Conservation (phyloP, 2,113 vertebrate genomes). For the Sturnira hondurensis region DNA sequence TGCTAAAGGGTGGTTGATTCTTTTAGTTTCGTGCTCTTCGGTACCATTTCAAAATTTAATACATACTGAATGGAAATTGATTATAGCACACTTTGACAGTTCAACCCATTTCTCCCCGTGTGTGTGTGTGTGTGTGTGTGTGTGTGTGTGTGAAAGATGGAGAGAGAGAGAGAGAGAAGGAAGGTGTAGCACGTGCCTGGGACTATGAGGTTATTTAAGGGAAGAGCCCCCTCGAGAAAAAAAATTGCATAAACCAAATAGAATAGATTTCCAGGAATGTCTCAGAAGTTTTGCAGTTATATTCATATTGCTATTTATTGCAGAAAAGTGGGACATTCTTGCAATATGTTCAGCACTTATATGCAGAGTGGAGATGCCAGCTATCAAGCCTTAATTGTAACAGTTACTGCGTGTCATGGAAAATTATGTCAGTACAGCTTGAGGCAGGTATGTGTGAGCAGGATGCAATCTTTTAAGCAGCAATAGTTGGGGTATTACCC, state of each 20-base stretch:
- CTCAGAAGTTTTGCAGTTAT: slow-evolving; percentile 51
- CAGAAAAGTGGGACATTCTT: slow-evolving; percentile 49
- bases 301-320: slow-evolving; percentile 66
- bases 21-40: slow-evolving; percentile 14
- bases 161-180: not conserved
- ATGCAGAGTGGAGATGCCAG: not conserved
- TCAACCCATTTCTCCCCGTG: not conserved
- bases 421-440: slow-evolving; percentile 19
- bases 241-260: not conserved
- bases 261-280: slow-evolving; percentile 62
- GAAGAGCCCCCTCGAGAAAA: not conserved
- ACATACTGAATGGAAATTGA: not conserved
- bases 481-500: not conserved
- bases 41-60: slow-evolving; percentile 37
- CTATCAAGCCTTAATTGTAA: not conserved
- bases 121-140: not conserved
- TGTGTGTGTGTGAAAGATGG: not conserved
- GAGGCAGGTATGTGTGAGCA: not conserved
- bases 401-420: not conserved
- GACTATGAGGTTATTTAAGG: slow-evolving; percentile 58
- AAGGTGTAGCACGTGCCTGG: not conserved
- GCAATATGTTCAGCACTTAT: slow-evolving; percentile 14
- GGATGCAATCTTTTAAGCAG: not conserved
- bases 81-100: not conserved
- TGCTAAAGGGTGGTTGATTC: not conserved